Evolutionary conservation across 2,113 vertebrate genomes (phyloP).

Genomic region (Microcebus griseorufus): DNA sequence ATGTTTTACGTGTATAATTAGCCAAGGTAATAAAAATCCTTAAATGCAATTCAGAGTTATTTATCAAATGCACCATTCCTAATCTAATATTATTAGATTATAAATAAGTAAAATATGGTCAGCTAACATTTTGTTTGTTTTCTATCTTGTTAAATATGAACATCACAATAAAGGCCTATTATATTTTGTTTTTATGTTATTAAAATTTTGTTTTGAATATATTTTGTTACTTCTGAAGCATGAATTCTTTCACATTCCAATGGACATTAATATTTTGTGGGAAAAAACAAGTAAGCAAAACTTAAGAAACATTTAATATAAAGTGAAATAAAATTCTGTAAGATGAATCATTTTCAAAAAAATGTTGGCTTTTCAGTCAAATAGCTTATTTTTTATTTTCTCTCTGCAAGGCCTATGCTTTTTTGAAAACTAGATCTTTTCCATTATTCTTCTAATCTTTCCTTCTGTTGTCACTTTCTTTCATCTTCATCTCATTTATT

Average conservation of each 20-base stretch:
- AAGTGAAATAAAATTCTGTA: not conserved
- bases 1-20: slow-evolving; percentile 42
- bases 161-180: not conserved
- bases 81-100: slow-evolving; percentile 27
- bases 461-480: not conserved
- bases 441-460: not conserved
- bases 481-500: not conserved
- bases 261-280: not conserved
- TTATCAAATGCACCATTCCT: slow-evolving; percentile 44
- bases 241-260: slow-evolving; percentile 13
- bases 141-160: not conserved
- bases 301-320: not conserved
- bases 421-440: not conserved
- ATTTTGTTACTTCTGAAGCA: not conserved
- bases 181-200: not conserved
- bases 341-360: not conserved
- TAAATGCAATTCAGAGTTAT: slow-evolving; percentile 35
- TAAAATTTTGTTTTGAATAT: slow-evolving; percentile 22
- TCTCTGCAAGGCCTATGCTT: not conserved
- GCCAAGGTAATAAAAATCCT: slow-evolving; percentile 10
- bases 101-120: slow-evolving; percentile 2
- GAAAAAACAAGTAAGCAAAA: not conserved
- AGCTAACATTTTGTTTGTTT: slow-evolving; percentile 19
- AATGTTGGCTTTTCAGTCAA: not conserved
- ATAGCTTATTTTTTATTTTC: not conserved